Base-by-base conservation (phyloP, 2,797 vertebrate species). In the Scolopax rusticola region DNA sequence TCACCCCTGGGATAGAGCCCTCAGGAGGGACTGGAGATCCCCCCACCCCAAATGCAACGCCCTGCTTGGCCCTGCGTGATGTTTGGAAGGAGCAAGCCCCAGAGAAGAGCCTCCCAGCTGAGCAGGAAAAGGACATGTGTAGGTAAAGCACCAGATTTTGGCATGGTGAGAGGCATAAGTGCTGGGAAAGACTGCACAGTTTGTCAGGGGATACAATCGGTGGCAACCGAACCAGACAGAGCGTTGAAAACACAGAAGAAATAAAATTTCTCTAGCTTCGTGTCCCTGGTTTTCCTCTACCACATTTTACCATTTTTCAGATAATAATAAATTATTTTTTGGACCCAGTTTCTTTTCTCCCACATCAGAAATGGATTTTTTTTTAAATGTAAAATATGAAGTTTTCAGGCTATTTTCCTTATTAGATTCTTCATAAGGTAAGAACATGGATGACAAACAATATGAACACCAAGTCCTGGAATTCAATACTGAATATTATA, bases 31-130 rank as follows among this genome's bases (percentile, higher is more conserved):
- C 32, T 51, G 47, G 60, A 47, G 15, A 64, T 54, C 13, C 41
- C 5, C 21, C 4, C 6, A 25, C 0, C 1, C 27, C 41, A 25
- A 47, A 18, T 38, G 33, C 14, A 7, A 1, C 4, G 2, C 6
- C 50, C 60, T 78, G 27, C 71, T 59, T 24, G 43, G 7, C 15
- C 64, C 27, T 78, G 12, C 9, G 51, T 25, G 64, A 12, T 23
- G 4, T 30, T 73, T 33, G 36, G 36, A 36, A 36, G 8, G 36
- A 36, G 36, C 36, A 36, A 36, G 36, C 36, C 36, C 36, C 36
- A 36, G 36, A 36, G 36, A 36, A 36, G 36, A 36, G 36, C 36
- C 36, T 36, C 40, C 57, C 32, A 85, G 43, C 11, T 60, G 25
- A 45, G 19, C 30, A 32, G 8, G 64, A 8, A 67, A 57, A 45